Base-by-base conservation (phyloP, 1,140 invertebrate species). In the Drosophila fuyamai region DNA sequence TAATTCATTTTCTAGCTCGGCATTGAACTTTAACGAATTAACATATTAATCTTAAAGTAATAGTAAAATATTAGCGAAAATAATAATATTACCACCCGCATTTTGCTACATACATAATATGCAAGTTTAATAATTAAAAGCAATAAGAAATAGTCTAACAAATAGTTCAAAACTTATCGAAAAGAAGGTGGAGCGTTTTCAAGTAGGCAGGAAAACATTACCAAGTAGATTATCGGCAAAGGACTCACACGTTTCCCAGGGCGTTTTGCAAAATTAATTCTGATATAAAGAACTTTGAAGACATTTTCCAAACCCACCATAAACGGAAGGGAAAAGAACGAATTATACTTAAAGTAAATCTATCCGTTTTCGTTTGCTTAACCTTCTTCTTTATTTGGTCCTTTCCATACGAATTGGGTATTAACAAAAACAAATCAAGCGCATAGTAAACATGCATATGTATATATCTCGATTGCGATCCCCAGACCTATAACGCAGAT, bases 81-180 rank as follows among this genome's bases (percentile, higher is more conserved):
- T 65, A 79, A 73, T 82, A 76, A 86, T 86, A 86, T 83, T 88
- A 88, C 82, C 82, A 86, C 82, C 82, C 88, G 76, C 79, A 79
- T 66, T 83, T 88, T 86, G 82, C 83, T 83, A 88, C 66, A 70
- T 88, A 88, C 79, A 67, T 79, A 73, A 82, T 88, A 79, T 61
- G 81, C 80, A 75, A 84, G 54, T 76, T 76, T 61, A 85, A 76
- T 63, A 67, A 66, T 67, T 36, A 66, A 71, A 78, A 58, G 56
- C 44, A 61, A 61, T 79, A 66, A 73, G 41, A 43, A 75, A 78
- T 60, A 65, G 47, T 53, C 53, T 79, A 73, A 73, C 70, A 71
- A 75, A 74, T 81, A 88, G 83, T 79, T 88, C 51, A 88, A 56
- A 75, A 66, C 63, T 57, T 58, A 60, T 70, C 50, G 63, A 44